Percentiles rank a stretch among this genome's conserved stretches.
Conservation (phyloP, 2,113 vertebrate genomes). For the Periophthalmodon schlosseri region DNA sequence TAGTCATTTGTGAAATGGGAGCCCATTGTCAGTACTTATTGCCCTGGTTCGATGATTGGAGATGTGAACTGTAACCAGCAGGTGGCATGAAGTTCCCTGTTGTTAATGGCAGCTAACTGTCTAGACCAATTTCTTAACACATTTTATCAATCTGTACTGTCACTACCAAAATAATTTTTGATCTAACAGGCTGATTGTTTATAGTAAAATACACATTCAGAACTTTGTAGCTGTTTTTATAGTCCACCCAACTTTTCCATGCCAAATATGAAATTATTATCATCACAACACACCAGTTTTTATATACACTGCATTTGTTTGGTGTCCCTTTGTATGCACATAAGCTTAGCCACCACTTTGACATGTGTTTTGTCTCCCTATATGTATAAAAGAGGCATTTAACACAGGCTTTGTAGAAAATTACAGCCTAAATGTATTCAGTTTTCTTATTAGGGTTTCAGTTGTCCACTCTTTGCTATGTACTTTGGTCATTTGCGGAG, state of each 20-base stretch:
- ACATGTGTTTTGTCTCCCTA: background rate
- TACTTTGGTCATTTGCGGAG: no score
- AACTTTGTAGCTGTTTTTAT: background rate
- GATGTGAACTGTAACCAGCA: background rate
- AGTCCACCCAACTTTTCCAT: background rate
- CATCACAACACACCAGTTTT: background rate
- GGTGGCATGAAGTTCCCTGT: background rate
- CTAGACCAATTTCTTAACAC: background rate
- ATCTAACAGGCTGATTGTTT: no score
- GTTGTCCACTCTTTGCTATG: constrained; percentile 7
- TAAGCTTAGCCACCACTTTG: background rate
- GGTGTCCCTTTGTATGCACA: background rate
- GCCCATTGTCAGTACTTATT: background rate
- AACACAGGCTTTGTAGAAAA: background rate
- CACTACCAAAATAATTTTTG: no score
- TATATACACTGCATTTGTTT: background rate
- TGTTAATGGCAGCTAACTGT: background rate
- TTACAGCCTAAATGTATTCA: background rate
- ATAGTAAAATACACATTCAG: background rate
- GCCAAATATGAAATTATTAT: background rate
- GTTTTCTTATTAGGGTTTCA: background rate
- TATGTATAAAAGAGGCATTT: background rate
- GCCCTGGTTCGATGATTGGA: background rate
- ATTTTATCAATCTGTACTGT: background rate
- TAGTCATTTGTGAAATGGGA: no score